phyloP scores from a whole-genome alignment of 2,113 vertebrate species.

The Balaeniceps rex region DNA sequence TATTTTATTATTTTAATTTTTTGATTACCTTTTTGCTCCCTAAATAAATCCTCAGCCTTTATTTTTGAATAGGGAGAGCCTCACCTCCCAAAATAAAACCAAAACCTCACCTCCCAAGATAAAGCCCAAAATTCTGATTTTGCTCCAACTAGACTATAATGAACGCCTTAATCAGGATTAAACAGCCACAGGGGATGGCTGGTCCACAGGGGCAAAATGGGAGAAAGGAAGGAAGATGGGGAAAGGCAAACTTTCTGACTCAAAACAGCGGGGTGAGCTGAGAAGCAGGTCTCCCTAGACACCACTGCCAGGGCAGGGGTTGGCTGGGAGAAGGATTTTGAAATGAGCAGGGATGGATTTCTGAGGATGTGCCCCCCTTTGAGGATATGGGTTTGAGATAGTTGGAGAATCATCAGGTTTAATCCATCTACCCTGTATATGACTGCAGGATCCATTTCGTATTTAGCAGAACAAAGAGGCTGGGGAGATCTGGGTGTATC shows the following conservation, averaged over 20 bases:
- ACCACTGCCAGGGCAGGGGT: neutral
- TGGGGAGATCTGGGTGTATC: neutral
- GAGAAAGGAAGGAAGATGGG: neutral
- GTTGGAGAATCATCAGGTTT: neutral
- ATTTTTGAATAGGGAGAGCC: neutral
- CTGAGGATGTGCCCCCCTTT: neutral
- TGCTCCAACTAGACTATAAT: neutral
- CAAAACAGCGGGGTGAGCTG: neutral
- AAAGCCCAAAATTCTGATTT: neutral
- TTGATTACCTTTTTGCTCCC: neutral
- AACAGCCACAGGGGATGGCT: neutral
- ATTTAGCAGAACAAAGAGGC: neutral
- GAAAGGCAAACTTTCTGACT: neutral
- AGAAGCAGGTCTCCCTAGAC: neutral
- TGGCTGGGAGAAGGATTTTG: neutral
- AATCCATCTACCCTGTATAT: neutral
- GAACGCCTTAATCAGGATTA: neutral
- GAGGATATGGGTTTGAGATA: neutral
- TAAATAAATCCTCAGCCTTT: neutral
- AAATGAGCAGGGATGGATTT: neutral
- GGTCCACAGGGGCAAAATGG: neutral
- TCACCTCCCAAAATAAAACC: neutral
- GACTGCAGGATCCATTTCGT: neutral
- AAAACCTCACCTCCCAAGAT: neutral
- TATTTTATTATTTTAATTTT: neutral